A percentile compares a stretch with the other conserved stretches of the same genome.
phyloP scores from a whole-genome alignment of 2,113 vertebrate genomes.

The Thinocorus orbignyianus region DNA sequence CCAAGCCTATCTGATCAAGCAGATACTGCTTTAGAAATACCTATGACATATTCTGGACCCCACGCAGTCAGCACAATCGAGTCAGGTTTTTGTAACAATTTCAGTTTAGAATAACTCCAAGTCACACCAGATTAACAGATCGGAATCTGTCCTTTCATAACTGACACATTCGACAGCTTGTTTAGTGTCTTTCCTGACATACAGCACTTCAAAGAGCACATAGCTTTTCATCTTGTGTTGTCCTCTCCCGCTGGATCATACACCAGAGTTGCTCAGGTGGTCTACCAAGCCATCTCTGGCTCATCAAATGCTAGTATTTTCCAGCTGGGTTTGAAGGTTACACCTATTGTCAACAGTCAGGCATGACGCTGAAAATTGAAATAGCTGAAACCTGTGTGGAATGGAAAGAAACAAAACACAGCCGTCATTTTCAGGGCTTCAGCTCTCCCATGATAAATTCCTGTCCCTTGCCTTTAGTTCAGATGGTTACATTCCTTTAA shows the following conservation, averaged over 20 bases:
- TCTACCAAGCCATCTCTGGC: background rate
- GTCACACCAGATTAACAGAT: background rate
- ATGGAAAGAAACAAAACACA: background rate
- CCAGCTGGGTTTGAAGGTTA: background rate
- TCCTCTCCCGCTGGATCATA: background rate
- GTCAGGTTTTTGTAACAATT: background rate
- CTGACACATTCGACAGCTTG: background rate
- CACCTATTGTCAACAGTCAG: background rate
- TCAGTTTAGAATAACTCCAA: background rate
- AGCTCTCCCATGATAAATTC: background rate
- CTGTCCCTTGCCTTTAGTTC: background rate
- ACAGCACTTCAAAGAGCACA: background rate
- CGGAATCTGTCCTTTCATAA: background rate
- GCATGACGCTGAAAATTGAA: background rate
- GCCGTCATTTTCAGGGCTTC: background rate
- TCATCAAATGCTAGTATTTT: background rate
- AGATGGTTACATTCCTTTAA: background rate
- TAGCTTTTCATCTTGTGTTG: background rate
- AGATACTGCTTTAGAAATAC: background rate
- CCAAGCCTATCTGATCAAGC: background rate
- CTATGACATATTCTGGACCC: background rate
- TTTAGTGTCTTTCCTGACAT: background rate
- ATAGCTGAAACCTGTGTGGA: background rate
- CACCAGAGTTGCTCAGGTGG: background rate
- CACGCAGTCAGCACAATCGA: background rate